These are phyloP conservation scores for Eutrigla gurnardus DNA, from an alignment of 2,797 vertebrate genomes.

Conservation along the genomic window DNA sequence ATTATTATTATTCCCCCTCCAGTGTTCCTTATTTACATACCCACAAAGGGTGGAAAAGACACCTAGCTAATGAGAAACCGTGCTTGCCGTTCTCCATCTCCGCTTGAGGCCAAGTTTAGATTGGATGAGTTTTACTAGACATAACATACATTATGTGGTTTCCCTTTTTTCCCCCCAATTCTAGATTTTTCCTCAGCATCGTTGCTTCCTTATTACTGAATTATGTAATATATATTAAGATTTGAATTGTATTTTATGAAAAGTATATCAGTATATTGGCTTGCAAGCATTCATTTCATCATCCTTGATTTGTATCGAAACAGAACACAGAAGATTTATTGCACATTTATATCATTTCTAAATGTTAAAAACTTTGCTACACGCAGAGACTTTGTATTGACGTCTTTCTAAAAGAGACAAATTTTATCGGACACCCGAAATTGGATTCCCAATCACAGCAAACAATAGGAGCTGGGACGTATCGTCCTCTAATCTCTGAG, in stretches of 20 bases:
- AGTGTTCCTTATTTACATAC: slow-evolving; percentile 65
- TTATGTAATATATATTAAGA: neutral
- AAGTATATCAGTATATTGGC: neutral
- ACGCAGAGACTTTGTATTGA: slow-evolving; percentile 58
- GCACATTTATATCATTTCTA: too few relatives aligned
- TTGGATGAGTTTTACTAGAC: slow-evolving; percentile 37
- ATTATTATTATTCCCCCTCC: slow-evolving; percentile 36
- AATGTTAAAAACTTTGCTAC: slow-evolving; percentile 36
- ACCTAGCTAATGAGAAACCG: slow-evolving; percentile 71
- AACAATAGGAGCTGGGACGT: slow-evolving; percentile 24
- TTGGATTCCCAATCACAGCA: slow-evolving; percentile 61
- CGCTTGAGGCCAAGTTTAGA: slow-evolving; percentile 64
- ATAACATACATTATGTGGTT: slow-evolving; percentile 28
- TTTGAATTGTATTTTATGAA: too few relatives aligned
- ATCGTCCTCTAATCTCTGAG: slow-evolving; percentile 35
- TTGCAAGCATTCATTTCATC: slow-evolving; percentile 33
- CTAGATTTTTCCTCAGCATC: slow-evolving; percentile 15
- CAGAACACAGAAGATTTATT: too few relatives aligned
- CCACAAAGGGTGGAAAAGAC: slow-evolving; percentile 46
- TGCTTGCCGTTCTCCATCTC: slow-evolving; percentile 56
- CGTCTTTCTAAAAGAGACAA: slow-evolving; percentile 68
- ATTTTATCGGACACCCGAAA: slow-evolving; percentile 72
- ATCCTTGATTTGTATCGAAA: slow-evolving; percentile 44
- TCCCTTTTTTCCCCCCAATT: slow-evolving; percentile 29
- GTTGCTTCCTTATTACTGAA: slow-evolving; percentile 55